phyloP scores from a whole-genome alignment of 2,797 vertebrate genomes.

The Hypotaenidia okinawae region DNA sequence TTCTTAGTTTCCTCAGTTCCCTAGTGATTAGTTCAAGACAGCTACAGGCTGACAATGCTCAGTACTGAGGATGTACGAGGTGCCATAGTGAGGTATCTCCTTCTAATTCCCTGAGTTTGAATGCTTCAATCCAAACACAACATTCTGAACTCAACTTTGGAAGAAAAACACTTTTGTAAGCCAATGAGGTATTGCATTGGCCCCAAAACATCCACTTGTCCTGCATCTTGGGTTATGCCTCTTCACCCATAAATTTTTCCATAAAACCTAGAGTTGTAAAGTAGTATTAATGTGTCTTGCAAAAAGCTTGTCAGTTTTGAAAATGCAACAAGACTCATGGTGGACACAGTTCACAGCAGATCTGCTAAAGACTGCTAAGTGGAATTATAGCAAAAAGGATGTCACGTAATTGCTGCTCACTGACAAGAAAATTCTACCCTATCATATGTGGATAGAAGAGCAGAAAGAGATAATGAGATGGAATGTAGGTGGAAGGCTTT shows the following conservation, averaged over 20 bases:
- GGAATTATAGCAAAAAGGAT: constrained; percentile 7
- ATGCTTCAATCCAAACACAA: not conserved
- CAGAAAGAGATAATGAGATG: not conserved
- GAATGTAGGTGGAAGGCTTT: constrained; percentile 46
- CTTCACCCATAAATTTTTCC: not conserved
- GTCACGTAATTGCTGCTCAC: not conserved
- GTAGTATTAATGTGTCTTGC: not conserved
- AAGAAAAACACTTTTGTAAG: not conserved
- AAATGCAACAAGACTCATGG: not conserved
- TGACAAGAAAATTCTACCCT: constrained; percentile 61
- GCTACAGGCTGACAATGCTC: not conserved
- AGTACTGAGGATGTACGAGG: not conserved
- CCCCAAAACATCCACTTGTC: not conserved
- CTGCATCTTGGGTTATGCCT: not conserved
- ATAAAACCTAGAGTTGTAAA: not conserved
- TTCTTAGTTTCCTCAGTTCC: not conserved
- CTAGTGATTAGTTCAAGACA: not conserved
- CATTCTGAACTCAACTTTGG: not conserved
- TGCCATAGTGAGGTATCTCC: not conserved
- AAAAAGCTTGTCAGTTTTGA: not conserved
- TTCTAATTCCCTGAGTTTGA: not conserved
- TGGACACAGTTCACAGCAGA: not conserved
- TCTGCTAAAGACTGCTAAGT: not conserved
- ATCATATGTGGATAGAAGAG: not conserved
- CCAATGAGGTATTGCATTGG: not conserved